These are phyloP conservation scores for Aleiodes sp. DNA, from an alignment of 1,140 invertebrate genomes.

Conservation along the genomic window DNA sequence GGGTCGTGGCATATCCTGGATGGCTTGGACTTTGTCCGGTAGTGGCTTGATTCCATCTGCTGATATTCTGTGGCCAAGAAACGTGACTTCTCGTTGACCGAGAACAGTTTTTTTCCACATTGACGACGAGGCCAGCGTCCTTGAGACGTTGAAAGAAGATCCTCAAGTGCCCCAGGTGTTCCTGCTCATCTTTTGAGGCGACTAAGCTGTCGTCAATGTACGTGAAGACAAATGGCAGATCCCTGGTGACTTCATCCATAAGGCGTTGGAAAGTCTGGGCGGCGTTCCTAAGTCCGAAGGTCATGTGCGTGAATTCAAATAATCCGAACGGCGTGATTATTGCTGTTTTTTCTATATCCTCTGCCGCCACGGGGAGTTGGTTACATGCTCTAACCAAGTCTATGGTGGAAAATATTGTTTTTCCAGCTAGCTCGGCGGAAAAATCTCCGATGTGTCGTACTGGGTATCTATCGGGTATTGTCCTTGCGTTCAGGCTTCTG, in stretches of 20 bases:
- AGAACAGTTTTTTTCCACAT: conserved; percentile 48
- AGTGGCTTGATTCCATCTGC: conserved; percentile 35
- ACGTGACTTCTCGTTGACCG: conserved; percentile 39
- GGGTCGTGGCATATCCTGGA: neutral
- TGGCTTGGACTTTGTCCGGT: neutral
- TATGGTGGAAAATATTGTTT: neutral
- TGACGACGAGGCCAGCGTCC: conserved; percentile 41
- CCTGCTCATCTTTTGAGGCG: neutral
- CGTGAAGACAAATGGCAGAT: neutral
- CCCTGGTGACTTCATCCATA: neutral
- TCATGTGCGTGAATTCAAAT: conserved; percentile 15
- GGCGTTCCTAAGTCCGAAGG: neutral
- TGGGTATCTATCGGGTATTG: neutral
- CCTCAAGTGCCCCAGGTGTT: conserved; percentile 27
- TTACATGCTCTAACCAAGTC: conserved; percentile 1
- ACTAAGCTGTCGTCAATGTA: conserved; percentile 9
- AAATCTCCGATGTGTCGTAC: neutral
- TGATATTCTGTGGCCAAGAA: conserved; percentile 49
- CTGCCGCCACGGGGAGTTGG: neutral
- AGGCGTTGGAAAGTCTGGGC: conserved; percentile 4
- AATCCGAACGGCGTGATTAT: conserved; percentile 11
- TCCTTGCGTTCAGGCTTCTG: neutral
- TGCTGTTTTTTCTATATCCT: conserved; percentile 19
- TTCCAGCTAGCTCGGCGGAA: neutral
- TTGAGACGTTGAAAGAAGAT: conserved; percentile 38